A percentile compares a stretch with the other conserved stretches of the same genome.
These are phyloP conservation scores for Ochropleura plecta DNA, from an alignment of 2,888 invertebrate genomes.

Conservation along the genomic window DNA sequence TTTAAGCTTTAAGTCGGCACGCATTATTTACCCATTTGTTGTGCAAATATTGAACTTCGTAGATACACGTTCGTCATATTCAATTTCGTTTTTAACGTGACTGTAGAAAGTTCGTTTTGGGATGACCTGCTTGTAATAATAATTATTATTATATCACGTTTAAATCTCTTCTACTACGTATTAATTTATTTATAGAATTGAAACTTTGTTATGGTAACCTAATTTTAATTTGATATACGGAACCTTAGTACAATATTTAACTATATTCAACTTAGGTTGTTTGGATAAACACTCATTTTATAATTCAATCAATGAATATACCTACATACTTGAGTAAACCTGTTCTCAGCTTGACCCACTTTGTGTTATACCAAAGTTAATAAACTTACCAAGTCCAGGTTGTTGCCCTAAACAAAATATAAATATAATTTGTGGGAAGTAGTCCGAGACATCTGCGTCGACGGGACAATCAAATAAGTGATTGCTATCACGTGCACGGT, in stretches of 20 bases:
- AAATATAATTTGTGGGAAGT: conserved; percentile 83
- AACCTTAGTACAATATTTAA: conserved; percentile 13
- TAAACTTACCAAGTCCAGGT: conserved; percentile 70
- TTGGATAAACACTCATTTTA: conserved; percentile 43
- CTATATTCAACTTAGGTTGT: conserved; percentile 9
- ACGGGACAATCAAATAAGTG: conserved; percentile 68
- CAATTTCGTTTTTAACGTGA: conserved; percentile 78
- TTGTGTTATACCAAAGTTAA: conserved; percentile 44
- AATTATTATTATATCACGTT: conserved; percentile 46
- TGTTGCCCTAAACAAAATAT: conserved; percentile 77
- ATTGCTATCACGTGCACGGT: conserved; percentile 65
- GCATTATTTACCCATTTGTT: conserved; percentile 83
- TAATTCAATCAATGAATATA: conserved; percentile 42
- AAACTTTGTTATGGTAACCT: conserved; percentile 14
- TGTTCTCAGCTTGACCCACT: conserved; percentile 56
- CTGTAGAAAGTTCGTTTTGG: conserved; percentile 74
- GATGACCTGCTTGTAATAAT: conserved; percentile 49
- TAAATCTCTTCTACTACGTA: neutral
- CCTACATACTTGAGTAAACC: conserved; percentile 36
- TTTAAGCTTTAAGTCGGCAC: conserved; percentile 72
- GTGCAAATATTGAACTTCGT: conserved; percentile 78
- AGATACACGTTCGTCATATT: conserved; percentile 75
- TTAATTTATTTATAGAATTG: conserved; percentile 15
- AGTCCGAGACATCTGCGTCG: conserved; percentile 79
- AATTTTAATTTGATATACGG: conserved; percentile 14